A percentile compares a stretch with the other conserved stretches of the same genome.
Evolutionary conservation across 2,888 invertebrate genomes (phyloP).

Genomic region (Cerceris rybyensis): DNA sequence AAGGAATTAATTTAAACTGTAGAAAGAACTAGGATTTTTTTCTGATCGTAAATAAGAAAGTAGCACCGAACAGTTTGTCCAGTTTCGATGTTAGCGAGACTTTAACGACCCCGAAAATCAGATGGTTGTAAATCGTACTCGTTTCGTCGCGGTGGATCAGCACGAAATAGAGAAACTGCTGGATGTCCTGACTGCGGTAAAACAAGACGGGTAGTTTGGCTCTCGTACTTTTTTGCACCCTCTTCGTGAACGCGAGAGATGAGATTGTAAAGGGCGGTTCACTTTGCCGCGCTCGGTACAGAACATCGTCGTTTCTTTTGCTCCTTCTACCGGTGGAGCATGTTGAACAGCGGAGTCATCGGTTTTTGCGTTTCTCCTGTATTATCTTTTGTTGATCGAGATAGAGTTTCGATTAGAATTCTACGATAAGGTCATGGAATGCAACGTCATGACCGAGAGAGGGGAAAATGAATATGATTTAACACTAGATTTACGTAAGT

Average conservation of each 20-base stretch:
- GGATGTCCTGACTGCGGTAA: constrained; percentile 60
- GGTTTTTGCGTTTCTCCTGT: not conserved
- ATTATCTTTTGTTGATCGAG: not conserved
- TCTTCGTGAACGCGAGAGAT: not conserved
- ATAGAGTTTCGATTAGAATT: no score
- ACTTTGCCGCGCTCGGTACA: constrained; percentile 13
- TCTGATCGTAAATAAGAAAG: constrained; percentile 69
- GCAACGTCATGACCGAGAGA: no score
- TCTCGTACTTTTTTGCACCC: not conserved
- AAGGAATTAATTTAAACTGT: constrained; percentile 45
- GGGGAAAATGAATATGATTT: no score
- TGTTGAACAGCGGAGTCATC: not conserved
- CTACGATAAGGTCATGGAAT: no score
- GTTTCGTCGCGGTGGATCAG: constrained; percentile 21
- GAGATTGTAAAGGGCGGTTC: constrained; percentile 8
- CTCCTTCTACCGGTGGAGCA: not conserved
- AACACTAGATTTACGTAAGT: no score
- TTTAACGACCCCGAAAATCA: constrained; percentile 60
- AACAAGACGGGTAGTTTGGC: constrained; percentile 53
- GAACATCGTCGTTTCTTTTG: not conserved
- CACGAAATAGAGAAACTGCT: constrained; percentile 47
- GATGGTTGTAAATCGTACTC: constrained; percentile 76
- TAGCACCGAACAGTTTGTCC: not conserved
- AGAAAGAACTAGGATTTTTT: constrained; percentile 40
- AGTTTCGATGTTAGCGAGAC: constrained; percentile 10